These are phyloP conservation scores for Xiphophorus hellerii DNA, from an alignment of 2,113 vertebrate genomes.

Conservation along the genomic window DNA sequence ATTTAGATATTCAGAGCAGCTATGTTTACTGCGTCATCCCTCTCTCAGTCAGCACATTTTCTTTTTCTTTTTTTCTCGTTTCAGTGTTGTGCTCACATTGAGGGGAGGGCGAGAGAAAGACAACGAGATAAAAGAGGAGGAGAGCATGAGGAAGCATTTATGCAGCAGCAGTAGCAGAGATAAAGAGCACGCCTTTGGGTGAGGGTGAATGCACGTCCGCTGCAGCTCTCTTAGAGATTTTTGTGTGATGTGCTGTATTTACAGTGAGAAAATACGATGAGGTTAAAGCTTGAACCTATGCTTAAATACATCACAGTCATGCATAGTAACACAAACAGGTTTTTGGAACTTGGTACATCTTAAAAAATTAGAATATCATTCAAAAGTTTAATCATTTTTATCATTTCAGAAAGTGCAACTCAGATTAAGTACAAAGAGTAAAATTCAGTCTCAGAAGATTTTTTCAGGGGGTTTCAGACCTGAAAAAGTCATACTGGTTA, in stretches of 20 bases:
- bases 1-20: conserved; percentile 73
- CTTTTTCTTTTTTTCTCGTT: conserved; percentile 20
- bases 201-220: conserved; percentile 2
- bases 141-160: conserved; percentile 63
- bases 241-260: conserved; percentile 29
- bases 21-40: conserved; percentile 66
- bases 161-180: conserved; percentile 47
- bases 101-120: conserved; percentile 41
- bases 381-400: neutral
- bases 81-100: conserved; percentile 41
- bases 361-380: conserved; percentile 24
- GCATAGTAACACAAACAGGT: conserved; percentile 5
- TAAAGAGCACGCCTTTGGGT: conserved; percentile 34
- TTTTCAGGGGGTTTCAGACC: too few relatives aligned
- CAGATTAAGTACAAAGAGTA: too few relatives aligned
- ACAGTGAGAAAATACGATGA: conserved; percentile 5
- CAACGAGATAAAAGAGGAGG: conserved; percentile 58
- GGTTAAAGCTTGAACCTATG: conserved; percentile 30
- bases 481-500: neutral
- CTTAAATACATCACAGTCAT: conserved; percentile 25
- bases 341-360: conserved; percentile 25
- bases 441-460: neutral
- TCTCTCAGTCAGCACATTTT: conserved; percentile 73
- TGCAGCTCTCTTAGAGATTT: conserved; percentile 42
- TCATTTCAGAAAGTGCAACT: too few relatives aligned